These are phyloP conservation scores for Andrena cerasifolii DNA, from an alignment of 1,140 invertebrate species.

Conservation along the genomic window DNA sequence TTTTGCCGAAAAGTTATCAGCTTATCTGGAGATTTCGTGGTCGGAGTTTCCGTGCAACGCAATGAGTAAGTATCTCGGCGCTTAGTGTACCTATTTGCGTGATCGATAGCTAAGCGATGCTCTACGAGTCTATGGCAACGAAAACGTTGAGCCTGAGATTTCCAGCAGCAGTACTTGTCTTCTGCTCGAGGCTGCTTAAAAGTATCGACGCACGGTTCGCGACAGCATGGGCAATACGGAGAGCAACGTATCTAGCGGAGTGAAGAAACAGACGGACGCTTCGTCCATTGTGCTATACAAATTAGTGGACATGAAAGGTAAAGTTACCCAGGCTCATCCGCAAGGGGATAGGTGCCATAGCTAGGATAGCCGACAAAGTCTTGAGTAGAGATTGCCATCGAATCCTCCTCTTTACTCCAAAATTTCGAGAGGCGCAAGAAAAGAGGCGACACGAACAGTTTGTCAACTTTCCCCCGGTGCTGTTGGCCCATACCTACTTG, in stretches of 20 bases:
- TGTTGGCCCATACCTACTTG: too few species aligned
- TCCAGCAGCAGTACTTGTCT: neutral
- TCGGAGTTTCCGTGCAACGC: neutral
- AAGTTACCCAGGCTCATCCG: neutral
- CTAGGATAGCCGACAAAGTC: too few species aligned
- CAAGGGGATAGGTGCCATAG: too few species aligned
- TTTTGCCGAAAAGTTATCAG: neutral
- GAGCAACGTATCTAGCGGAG: constrained; percentile 94
- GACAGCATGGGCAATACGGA: constrained; percentile 94
- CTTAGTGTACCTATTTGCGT: constrained; percentile 16
- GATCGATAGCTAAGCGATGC: constrained; percentile 49
- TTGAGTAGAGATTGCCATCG: too few species aligned
- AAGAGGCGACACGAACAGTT: too few species aligned
- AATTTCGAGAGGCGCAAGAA: too few species aligned
- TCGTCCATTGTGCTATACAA: constrained; percentile 92
- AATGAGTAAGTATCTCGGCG: too few species aligned
- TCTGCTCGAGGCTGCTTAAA: neutral
- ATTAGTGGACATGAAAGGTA: constrained; percentile 93
- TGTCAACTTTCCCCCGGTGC: too few species aligned
- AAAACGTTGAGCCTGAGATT: neutral
- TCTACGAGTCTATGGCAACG: constrained; percentile 60
- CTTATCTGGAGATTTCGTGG: neutral
- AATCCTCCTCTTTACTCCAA: too few species aligned
- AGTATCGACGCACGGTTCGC: neutral
- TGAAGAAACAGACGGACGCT: constrained; percentile 95